Evolutionary conservation across 1,140 invertebrate species (phyloP).

Genomic region (Hyles vespertilio): DNA sequence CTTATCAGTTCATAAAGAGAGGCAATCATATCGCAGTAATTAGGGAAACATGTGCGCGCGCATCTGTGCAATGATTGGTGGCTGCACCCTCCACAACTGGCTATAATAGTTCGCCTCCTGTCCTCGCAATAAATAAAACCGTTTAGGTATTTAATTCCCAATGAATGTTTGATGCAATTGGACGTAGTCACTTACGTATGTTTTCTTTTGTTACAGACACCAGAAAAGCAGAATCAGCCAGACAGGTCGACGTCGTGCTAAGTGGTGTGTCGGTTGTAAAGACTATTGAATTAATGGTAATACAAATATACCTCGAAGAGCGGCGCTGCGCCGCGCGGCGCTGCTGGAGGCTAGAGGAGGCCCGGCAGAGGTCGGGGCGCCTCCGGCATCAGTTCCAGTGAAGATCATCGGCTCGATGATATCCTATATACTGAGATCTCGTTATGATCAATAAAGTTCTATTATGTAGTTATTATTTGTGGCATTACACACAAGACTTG

Average conservation of each 20-base stretch:
- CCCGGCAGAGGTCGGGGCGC: slow-evolving; percentile 16
- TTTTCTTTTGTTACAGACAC: slow-evolving; percentile 72
- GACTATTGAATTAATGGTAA: slow-evolving; percentile 62
- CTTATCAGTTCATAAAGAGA: slow-evolving; percentile 5
- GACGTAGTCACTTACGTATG: slow-evolving; percentile 20
- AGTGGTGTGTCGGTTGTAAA: slow-evolving; percentile 40
- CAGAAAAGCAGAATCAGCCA: slow-evolving; percentile 70
- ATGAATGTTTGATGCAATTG: neutral
- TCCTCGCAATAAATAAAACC: neutral
- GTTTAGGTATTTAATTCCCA: neutral
- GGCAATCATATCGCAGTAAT: slow-evolving; percentile 4
- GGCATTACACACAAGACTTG: slow-evolving; percentile 67
- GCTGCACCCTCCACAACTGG: neutral
- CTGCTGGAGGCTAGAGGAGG: slow-evolving; percentile 6
- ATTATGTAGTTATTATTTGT: slow-evolving; percentile 65
- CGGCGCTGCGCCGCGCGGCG: slow-evolving; percentile 10
- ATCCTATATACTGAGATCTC: slow-evolving; percentile 69
- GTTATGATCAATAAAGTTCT: slow-evolving; percentile 67
- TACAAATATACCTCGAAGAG: slow-evolving; percentile 49
- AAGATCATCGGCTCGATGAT: slow-evolving; percentile 68
- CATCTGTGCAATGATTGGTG: slow-evolving; percentile 44
- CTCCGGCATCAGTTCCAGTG: slow-evolving; percentile 55
- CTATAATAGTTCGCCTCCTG: no score
- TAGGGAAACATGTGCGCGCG: slow-evolving; percentile 36
- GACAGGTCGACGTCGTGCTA: slow-evolving; percentile 69